phyloP scores from a whole-genome alignment of 2,888 invertebrate genomes.

The Erebia ligea region DNA sequence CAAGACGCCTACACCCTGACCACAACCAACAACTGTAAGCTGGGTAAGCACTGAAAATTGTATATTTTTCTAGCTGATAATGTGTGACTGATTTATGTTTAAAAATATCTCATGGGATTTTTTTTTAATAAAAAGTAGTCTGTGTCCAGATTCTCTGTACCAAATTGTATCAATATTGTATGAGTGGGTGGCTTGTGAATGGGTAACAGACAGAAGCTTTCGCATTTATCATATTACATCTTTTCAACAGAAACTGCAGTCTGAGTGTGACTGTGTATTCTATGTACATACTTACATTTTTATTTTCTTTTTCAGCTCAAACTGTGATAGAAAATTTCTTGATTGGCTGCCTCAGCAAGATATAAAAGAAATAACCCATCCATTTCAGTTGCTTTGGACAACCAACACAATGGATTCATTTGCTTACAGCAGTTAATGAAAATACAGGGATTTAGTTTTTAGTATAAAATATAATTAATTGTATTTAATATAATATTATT shows the following conservation, averaged over 20 bases:
- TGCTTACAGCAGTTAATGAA: conserved; percentile 72
- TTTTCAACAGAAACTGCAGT: too few relatives aligned
- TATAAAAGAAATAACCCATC: conserved; percentile 62
- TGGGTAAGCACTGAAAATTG: conserved; percentile 60
- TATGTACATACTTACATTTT: not conserved
- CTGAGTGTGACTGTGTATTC: not conserved
- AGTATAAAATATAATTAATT: conserved; percentile 63
- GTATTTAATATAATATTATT: conserved; percentile 66
- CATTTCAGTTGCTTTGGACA: conserved; percentile 69
- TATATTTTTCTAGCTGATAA: not conserved
- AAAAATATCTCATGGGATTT: too few relatives aligned
- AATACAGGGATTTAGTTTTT: conserved; percentile 83
- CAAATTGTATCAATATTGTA: too few relatives aligned
- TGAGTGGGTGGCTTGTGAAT: too few relatives aligned
- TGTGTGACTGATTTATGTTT: too few relatives aligned
- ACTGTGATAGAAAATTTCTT: conserved; percentile 90
- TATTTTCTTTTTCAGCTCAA: conserved; percentile 84
- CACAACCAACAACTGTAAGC: conserved; percentile 82
- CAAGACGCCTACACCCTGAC: conserved; percentile 94
- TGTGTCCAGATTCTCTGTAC: too few relatives aligned
- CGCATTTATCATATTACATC: too few relatives aligned
- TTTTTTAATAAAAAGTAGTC: too few relatives aligned
- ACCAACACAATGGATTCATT: conserved; percentile 72
- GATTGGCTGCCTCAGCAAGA: conserved; percentile 82
- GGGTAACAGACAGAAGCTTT: too few relatives aligned